A percentile compares a stretch with the other conserved stretches of the same genome.
phyloP scores from a whole-genome alignment of 2,797 vertebrate genomes.

The Gymnodraco acuticeps region DNA sequence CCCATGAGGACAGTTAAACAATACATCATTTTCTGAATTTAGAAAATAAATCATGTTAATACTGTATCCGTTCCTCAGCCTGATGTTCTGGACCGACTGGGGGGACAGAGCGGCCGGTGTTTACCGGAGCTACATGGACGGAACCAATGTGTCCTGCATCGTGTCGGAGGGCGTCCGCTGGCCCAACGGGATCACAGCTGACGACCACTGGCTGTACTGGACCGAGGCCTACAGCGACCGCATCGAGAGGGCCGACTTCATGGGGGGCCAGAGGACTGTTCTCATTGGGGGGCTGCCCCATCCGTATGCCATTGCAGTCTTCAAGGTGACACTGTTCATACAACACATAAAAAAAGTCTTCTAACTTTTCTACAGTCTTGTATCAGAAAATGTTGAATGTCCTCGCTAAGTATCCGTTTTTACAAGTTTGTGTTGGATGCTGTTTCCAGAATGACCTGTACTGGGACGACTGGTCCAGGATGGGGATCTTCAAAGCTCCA shows the following conservation, averaged over 20 bases:
- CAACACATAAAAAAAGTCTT: background rate
- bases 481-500: constrained; percentile 96
- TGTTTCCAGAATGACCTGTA: constrained; percentile 93
- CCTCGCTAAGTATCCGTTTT: background rate
- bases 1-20: background rate
- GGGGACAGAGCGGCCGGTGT: constrained; percentile 92
- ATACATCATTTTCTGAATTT: background rate
- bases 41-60: background rate
- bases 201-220: constrained; percentile 97
- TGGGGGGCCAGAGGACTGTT: constrained; percentile 88
- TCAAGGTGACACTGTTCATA: constrained; percentile 86
- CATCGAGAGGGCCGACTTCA: constrained; percentile 93
- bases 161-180: constrained; percentile 93
- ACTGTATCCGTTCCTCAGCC: constrained; percentile 69
- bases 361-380: background rate
- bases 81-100: constrained; percentile 99
- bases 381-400: background rate
- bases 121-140: constrained; percentile 95
- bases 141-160: constrained; percentile 86
- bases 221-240: constrained; percentile 97
- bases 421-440: background rate
- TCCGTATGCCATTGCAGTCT: constrained; percentile 96
- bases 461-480: constrained; percentile 99
- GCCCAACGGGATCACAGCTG: constrained; percentile 96
- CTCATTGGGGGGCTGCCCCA: constrained; percentile 95